Base-by-base conservation (phyloP, 2,888 invertebrate genomes). In the Melipona bicolor region DNA sequence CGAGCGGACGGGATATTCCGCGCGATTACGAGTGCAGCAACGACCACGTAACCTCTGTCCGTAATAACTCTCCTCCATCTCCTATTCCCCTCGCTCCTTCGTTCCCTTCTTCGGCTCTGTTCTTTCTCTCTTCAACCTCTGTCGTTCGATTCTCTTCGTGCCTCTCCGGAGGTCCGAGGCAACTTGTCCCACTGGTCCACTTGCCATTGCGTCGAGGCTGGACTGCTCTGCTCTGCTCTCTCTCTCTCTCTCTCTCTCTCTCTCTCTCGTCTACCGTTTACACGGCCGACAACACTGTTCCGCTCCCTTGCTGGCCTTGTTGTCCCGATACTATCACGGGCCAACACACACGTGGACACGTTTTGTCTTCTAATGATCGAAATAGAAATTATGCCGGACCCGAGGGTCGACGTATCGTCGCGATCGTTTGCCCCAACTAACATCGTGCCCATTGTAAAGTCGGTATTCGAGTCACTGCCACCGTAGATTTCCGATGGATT, bases 311-410 rank as follows among this genome's bases (percentile, higher is more conserved):
- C 86, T 84, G 78, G 74, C 85, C 91, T 89, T 85, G 84, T 86
- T 84, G 85, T 82, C 83, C 85, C 78, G 91, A 91, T 91, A 84
- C 79, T 83, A 92, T 92, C 92, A 1, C 27, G 81, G 83, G 9
- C 43, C 79, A 85, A 73, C 43, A 81, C 87, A 87, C 85, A 86
- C 87, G 88, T 85, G 88, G 87, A 92, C 90, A 88, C 91, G 88
- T 91, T 92, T 92, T 92, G 91, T 92, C 91, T 90, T 91, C 91
- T 89, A 91, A 91, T 90, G 90, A 92, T 89, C 89, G 91, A 89
- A 89, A 90, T 90, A 91, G 91, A 91, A 91, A 91, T 91, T 88
- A 88, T 89, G 86, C 84, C 74, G 74, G 84, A 78, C 70, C 72
- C 78, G 74, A 56, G 70, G 82, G 32, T 71, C 83, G 85, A 79